Evolutionary conservation across 2,888 invertebrate species (phyloP), one percentile per base, ranked within the genome.

Genomic region (Phortica magna): DNA sequence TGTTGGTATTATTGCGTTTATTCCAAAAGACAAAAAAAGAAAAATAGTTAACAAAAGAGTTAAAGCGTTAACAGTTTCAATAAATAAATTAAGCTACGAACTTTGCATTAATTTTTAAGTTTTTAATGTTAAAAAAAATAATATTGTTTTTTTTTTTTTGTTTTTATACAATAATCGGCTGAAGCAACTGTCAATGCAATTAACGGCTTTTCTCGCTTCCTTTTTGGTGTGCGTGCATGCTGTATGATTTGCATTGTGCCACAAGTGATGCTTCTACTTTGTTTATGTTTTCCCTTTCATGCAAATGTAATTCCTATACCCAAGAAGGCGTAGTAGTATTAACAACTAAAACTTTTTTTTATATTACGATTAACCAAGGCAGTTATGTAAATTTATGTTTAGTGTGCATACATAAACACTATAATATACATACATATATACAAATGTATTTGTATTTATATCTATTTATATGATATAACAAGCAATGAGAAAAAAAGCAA

Each of bases 401-500:
- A 31, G 48, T 48, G 48, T 48, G 14, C 14, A 48, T 14, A 48
- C 7, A 2, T 48, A 48, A 12, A 48, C 48, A 22, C 55, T 14
- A 55, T 41, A 70, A 70, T 53, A 70, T n/a, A 41, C 41, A 67
- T 42, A 14, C 42, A 67, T 61, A 48, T 48, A 22, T 73, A 59
- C 48, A 59, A 2, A 41, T 43, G 61, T 22, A 61, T 39, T 57
- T 17, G 48, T 43, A 73, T 61, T 19, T 61, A 73, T 22, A 19
- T 53, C 17, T 70, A 59, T 55, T 57, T 14, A 73, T 42, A 61
- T 55, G 41, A 67, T 42, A 42, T 67, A 67, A n/a, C 65, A 67
- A 67, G 67, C 42, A 67, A 67, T 67, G 42, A 67, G 14, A 19
- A 4, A 39, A 4, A 39, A 65, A 65, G 57, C 41, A 57, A 73